Conservation (phyloP, 1,140 invertebrate species). For the Euwallacea fornicatus region DNA sequence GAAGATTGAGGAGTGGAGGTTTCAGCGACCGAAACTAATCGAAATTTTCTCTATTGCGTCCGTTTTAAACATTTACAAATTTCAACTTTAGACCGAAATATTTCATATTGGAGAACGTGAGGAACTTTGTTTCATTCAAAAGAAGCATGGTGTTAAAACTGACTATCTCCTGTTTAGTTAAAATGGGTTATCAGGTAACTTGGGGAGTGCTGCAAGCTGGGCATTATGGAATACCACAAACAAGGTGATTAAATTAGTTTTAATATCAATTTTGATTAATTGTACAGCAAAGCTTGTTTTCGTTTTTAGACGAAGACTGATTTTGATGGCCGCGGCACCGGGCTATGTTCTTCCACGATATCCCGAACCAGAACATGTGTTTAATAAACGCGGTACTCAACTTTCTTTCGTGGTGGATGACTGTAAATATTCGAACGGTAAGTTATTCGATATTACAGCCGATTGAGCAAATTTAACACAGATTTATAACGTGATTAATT, state of each 20-base stretch:
- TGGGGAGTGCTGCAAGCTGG: slow-evolving; percentile 87
- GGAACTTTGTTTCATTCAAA: slow-evolving; percentile 83
- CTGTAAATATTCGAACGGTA: slow-evolving; percentile 43
- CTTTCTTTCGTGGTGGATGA: slow-evolving; percentile 75
- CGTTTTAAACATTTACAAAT: not conserved
- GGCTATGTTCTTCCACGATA: slow-evolving; percentile 77
- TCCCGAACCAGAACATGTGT: slow-evolving; percentile 81
- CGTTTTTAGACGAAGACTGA: slow-evolving; percentile 61
- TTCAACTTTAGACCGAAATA: slow-evolving; percentile 64
- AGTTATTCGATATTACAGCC: not conserved
- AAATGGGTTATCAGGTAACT: slow-evolving; percentile 88
- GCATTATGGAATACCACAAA: slow-evolving; percentile 84
- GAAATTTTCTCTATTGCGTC: not conserved
- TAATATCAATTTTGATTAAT: not conserved
- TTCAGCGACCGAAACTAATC: no score
- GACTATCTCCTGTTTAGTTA: slow-evolving; percentile 72
- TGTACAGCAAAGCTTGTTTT: slow-evolving; percentile 1
- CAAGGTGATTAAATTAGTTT: slow-evolving; percentile 53
- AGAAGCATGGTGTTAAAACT: slow-evolving; percentile 81
- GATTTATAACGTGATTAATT: no score
- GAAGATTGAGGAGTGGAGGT: no score
- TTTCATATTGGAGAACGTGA: slow-evolving; percentile 85
- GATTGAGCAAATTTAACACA: not conserved
- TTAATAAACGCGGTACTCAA: slow-evolving; percentile 71
- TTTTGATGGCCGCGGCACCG: slow-evolving; percentile 83